These are phyloP conservation scores for Peromyscus aztecus DNA, from an alignment of 2,797 vertebrate species.

Conservation along the genomic window DNA sequence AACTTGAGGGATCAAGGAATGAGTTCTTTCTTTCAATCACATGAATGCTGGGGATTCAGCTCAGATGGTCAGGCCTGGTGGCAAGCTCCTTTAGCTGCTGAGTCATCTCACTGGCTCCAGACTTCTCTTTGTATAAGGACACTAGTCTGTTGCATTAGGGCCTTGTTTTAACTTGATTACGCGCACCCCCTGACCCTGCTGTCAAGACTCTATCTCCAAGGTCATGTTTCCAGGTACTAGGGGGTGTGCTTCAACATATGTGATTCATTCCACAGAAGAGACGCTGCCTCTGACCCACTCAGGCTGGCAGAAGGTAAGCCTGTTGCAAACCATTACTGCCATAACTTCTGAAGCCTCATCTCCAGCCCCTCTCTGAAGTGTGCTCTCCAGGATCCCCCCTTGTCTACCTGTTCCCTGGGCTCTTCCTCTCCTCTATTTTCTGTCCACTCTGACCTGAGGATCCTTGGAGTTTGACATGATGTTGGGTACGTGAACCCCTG, in stretches of 20 bases:
- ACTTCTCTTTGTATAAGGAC: background rate
- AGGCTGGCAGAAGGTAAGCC: background rate
- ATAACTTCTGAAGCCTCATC: background rate
- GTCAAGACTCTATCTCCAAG: background rate
- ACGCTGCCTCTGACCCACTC: background rate
- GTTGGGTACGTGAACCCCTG: background rate
- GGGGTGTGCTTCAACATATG: background rate
- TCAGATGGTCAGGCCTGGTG: background rate
- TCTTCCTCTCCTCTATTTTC: background rate
- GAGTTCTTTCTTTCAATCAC: background rate
- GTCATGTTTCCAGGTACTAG: background rate
- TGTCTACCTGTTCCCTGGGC: background rate
- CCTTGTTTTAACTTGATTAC: background rate
- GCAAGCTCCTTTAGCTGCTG: background rate
- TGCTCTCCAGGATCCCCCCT: no score
- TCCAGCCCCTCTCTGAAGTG: background rate
- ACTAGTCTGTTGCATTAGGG: background rate
- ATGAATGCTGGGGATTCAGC: background rate
- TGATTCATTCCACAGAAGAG: background rate
- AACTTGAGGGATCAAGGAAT: background rate
- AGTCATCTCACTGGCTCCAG: background rate
- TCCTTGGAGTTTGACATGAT: background rate
- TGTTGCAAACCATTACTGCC: background rate
- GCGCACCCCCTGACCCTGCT: background rate
- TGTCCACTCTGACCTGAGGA: background rate